A percentile compares a stretch with the other conserved stretches of the same genome.
Conservation (phyloP, 2,113 vertebrate species). For the Microcebus lehilahytsara region DNA sequence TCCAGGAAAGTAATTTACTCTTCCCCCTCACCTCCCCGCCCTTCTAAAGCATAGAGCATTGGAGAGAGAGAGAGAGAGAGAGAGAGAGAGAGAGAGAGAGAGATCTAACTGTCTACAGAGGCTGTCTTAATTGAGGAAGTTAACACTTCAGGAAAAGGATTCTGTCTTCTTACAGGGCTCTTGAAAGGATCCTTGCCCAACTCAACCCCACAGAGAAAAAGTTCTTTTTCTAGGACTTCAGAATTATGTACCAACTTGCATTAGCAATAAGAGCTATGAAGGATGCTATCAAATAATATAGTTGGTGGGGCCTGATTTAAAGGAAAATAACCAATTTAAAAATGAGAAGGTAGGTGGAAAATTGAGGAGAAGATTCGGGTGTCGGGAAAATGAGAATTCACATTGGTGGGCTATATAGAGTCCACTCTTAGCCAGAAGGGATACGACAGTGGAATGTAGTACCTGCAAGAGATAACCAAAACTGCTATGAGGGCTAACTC, state of each 20-base stretch:
- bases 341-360: not conserved
- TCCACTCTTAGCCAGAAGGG: not conserved
- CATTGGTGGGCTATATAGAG: not conserved
- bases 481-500: not conserved
- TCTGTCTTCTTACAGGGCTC: conserved; percentile 55
- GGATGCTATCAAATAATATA: not conserved
- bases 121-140: not conserved
- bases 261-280: not conserved
- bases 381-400: not conserved
- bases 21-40: too few species aligned
- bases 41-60: too few species aligned
- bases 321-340: conserved; percentile 8
- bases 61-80: not conserved
- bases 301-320: not conserved
- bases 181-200: not conserved
- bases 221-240: not conserved
- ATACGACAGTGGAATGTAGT: not conserved
- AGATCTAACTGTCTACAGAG: conserved; percentile 1
- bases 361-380: not conserved
- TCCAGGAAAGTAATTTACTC: too few species aligned
- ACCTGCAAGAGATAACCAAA: not conserved
- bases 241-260: conserved; percentile 26
- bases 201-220: not conserved
- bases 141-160: conserved; percentile 60
- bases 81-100: not conserved